Evolutionary conservation across 2,888 invertebrate species (phyloP).

Genomic region (Macaria liturata): DNA sequence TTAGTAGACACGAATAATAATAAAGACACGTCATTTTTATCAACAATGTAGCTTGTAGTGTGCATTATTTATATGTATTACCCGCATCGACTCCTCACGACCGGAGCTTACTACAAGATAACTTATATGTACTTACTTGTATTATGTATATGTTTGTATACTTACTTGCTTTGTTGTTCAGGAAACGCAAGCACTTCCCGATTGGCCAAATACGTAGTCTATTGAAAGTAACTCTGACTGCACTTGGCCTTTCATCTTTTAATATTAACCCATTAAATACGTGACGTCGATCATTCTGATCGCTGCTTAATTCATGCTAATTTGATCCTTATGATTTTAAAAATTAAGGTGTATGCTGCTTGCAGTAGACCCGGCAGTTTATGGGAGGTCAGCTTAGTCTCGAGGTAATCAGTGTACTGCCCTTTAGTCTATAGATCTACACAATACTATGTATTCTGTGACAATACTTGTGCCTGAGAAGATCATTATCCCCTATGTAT

Average conservation of each 20-base stretch:
- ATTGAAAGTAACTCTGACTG: constrained; percentile 50
- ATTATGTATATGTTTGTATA: too few relatives aligned
- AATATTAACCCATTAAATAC: constrained; percentile 54
- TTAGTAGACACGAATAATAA: too few relatives aligned
- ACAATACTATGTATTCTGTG: too few relatives aligned
- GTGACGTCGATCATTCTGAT: constrained; percentile 27
- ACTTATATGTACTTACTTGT: not conserved
- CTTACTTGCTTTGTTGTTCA: constrained; percentile 32
- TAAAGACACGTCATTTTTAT: too few relatives aligned
- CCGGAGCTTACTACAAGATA: too few relatives aligned
- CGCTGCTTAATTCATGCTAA: constrained; percentile 3
- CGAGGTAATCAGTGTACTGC: constrained; percentile 64
- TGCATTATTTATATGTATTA: constrained; percentile 2
- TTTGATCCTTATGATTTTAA: constrained; percentile 22
- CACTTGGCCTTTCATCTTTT: constrained; percentile 64
- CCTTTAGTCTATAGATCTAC: constrained; percentile 47
- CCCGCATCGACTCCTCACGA: too few relatives aligned
- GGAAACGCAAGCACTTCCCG: constrained; percentile 61
- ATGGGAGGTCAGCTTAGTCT: constrained; percentile 54
- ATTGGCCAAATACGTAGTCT: constrained; percentile 54
- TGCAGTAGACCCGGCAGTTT: constrained; percentile 63
- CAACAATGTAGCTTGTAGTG: not conserved
- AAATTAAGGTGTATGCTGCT: constrained; percentile 28
- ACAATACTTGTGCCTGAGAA: too few relatives aligned
- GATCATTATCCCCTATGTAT: too few relatives aligned